phyloP scores from a whole-genome alignment of 2,113 vertebrate genomes.

The Calcarius ornatus region DNA sequence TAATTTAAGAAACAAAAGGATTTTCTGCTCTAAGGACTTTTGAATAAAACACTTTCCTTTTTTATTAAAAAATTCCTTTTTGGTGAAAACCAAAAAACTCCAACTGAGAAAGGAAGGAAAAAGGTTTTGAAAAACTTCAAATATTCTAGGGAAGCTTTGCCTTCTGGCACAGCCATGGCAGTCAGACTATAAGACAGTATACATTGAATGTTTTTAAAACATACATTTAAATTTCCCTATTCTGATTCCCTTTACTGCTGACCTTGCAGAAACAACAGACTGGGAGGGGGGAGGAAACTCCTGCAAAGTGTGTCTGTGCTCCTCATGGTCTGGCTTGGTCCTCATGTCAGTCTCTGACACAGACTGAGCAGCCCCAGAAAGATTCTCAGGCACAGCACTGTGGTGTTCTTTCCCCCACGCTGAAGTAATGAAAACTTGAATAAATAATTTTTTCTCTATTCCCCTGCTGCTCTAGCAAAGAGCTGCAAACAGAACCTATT shows the following conservation, averaged over 20 bases:
- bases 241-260: neutral
- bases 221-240: neutral
- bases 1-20: neutral
- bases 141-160: neutral
- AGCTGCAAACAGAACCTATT: neutral
- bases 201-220: neutral
- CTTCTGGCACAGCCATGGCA: neutral
- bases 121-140: neutral
- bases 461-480: neutral
- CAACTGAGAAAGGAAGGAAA: rapidly evolving
- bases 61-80: neutral
- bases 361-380: neutral
- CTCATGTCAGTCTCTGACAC: neutral
- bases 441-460: neutral
- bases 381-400: neutral
- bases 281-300: neutral
- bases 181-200: neutral
- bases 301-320: neutral
- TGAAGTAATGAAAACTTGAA: neutral
- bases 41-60: neutral
- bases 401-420: rapidly evolving
- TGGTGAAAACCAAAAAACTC: neutral
- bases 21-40: neutral
- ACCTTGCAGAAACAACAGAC: neutral
- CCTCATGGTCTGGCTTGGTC: rapidly evolving